phyloP scores from a whole-genome alignment of 2,888 invertebrate species.

The Chloromyia formosa region DNA sequence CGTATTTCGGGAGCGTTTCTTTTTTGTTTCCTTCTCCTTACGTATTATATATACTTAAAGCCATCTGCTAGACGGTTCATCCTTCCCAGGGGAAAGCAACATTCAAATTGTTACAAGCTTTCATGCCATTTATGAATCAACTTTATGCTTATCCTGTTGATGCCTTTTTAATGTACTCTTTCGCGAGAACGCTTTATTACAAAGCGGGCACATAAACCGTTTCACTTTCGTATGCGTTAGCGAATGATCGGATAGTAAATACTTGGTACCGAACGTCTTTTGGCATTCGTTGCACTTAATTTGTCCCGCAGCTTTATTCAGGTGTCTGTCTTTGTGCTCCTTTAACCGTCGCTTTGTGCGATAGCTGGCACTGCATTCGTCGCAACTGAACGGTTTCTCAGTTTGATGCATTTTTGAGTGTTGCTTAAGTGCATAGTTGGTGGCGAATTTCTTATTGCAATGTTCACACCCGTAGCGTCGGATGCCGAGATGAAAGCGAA shows the following conservation, averaged over 20 bases:
- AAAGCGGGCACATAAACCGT: slow-evolving; percentile 51
- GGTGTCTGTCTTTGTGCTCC: slow-evolving; percentile 50
- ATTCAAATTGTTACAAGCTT: too few relatives aligned
- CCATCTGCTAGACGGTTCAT: too few relatives aligned
- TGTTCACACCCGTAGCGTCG: slow-evolving; percentile 50
- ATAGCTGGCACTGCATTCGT: slow-evolving; percentile 50
- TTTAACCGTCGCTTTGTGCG: slow-evolving; percentile 48
- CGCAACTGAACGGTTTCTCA: slow-evolving; percentile 50
- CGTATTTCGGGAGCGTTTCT: too few relatives aligned
- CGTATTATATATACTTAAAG: too few relatives aligned
- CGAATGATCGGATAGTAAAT: slow-evolving; percentile 56
- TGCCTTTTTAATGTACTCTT: too few relatives aligned
- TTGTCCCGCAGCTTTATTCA: slow-evolving; percentile 54
- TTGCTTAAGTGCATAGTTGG: slow-evolving; percentile 48
- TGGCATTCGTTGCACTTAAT: slow-evolving; percentile 55
- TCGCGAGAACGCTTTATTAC: slow-evolving; percentile 57
- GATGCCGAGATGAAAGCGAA: slow-evolving; percentile 50
- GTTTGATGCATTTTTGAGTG: slow-evolving; percentile 50
- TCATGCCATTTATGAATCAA: too few relatives aligned
- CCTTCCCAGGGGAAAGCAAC: too few relatives aligned
- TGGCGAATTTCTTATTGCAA: slow-evolving; percentile 49
- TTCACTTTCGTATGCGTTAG: slow-evolving; percentile 59
- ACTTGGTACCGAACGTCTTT: slow-evolving; percentile 56
- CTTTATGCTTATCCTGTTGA: too few relatives aligned
- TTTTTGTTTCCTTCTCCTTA: too few relatives aligned